Percentiles rank a stretch among this genome's conserved stretches.
These are phyloP conservation scores for Galerucella pusilla DNA, from an alignment of 2,888 invertebrate species.

Conservation along the genomic window DNA sequence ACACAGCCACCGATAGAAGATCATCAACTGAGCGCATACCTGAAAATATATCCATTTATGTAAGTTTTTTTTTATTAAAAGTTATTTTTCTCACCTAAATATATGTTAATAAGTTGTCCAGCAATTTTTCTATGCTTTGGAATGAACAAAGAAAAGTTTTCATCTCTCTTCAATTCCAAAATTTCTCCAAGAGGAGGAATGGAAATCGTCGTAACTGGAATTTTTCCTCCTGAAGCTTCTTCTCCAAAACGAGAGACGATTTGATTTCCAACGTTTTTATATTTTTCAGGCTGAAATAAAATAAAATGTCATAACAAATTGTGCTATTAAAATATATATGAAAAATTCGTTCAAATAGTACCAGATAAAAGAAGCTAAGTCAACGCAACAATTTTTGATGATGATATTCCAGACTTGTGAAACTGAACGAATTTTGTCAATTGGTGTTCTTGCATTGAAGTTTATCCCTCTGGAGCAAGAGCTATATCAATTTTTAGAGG, in stretches of 20 bases:
- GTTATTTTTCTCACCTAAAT: constrained; percentile 68
- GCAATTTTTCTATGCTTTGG: constrained; percentile 79
- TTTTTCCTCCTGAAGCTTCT: constrained; percentile 67
- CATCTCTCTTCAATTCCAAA: constrained; percentile 69
- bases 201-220: constrained; percentile 68
- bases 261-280: constrained; percentile 69
- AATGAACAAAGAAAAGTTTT: constrained; percentile 81
- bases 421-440: too few species aligned
- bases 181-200: constrained; percentile 72
- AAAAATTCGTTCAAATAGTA: neutral
- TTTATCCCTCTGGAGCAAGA: too few species aligned
- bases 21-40: constrained; percentile 72
- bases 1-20: constrained; percentile 76
- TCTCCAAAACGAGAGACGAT: constrained; percentile 71
- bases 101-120: constrained; percentile 74
- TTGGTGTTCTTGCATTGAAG: too few species aligned
- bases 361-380: too few species aligned
- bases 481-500: too few species aligned
- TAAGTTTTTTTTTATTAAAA: neutral
- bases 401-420: too few species aligned
- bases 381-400: too few species aligned
- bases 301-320: neutral
- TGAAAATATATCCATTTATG: constrained; percentile 7
- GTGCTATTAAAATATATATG: neutral
- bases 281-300: constrained; percentile 66